Evolutionary conservation across 2,888 invertebrate genomes (phyloP).

Genomic region (Drosophila siamana): DNA sequence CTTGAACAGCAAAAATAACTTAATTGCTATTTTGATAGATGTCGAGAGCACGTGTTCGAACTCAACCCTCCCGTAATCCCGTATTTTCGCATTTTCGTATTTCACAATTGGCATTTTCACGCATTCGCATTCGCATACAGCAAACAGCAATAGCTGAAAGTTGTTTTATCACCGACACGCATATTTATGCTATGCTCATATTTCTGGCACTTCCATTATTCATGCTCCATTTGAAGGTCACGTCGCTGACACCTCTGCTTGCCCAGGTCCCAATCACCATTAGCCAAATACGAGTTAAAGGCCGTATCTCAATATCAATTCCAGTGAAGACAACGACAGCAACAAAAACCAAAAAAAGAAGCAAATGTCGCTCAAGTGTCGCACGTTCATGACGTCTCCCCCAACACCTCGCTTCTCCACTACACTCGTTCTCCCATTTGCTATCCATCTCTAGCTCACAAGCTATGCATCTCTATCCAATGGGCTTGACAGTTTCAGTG

Average conservation of each 20-base stretch:
- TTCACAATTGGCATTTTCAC: conserved; percentile 20
- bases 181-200: conserved; percentile 41
- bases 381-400: conserved; percentile 20
- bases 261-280: conserved; percentile 25
- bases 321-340: conserved; percentile 13
- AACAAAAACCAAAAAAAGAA: conserved; percentile 1
- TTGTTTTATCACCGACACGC: conserved; percentile 35
- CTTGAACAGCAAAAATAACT: conserved; percentile 2
- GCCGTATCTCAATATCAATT: conserved; percentile 52
- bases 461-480: conserved; percentile 60
- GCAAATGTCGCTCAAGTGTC: conserved; percentile 67
- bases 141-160: not conserved
- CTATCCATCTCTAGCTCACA: not conserved
- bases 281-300: conserved; percentile 47
- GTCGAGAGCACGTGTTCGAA: conserved; percentile 32
- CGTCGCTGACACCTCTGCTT: conserved; percentile 42
- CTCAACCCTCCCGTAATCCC: not conserved
- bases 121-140: conserved; percentile 20
- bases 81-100: conserved; percentile 11
- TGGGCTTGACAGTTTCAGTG: conserved; percentile 52
- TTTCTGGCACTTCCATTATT: conserved; percentile 61
- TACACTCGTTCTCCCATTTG: not conserved
- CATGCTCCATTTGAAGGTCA: conserved; percentile 60
- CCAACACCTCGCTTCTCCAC: not conserved
- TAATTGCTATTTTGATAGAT: conserved; percentile 54